Conservation (phyloP, 2,888 invertebrate species). For the Trissonchulus latispiculum region DNA sequence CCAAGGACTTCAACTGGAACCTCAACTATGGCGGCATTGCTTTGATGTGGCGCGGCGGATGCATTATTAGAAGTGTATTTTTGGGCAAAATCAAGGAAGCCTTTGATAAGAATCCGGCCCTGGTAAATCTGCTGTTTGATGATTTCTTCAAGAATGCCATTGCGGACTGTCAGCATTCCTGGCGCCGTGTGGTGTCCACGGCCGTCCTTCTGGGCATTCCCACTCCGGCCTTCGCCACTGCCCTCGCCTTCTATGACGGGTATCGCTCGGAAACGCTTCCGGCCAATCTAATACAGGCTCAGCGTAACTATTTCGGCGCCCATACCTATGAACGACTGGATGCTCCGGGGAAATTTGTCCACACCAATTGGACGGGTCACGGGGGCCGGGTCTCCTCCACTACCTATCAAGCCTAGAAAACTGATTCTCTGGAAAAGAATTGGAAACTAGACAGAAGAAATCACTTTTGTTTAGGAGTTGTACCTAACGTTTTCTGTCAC, state of each 20-base stretch:
- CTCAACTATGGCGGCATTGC: slow-evolving; percentile 95
- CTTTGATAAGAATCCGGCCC: slow-evolving; percentile 73
- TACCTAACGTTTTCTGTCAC: no score
- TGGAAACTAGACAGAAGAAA: no score
- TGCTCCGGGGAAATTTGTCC: no score
- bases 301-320: no score
- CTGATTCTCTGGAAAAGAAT: no score
- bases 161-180: slow-evolving; percentile 65
- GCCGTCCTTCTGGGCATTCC: slow-evolving; percentile 69
- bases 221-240: slow-evolving; percentile 80
- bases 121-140: slow-evolving; percentile 77
- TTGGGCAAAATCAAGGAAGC: slow-evolving; percentile 78
- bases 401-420: no score
- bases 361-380: no score
- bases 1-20: slow-evolving; percentile 79
- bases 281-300: slow-evolving; percentile 88
- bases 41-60: slow-evolving; percentile 45
- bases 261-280: slow-evolving; percentile 75
- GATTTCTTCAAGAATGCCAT: slow-evolving; percentile 83
- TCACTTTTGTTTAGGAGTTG: no score
- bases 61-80: slow-evolving; percentile 53
- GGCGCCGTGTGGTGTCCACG: slow-evolving; percentile 67
- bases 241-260: slow-evolving; percentile 93
- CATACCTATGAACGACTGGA: no score
- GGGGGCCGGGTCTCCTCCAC: no score